Conservation (phyloP, 2,113 vertebrate species). For the Tenrec ecaudatus region DNA sequence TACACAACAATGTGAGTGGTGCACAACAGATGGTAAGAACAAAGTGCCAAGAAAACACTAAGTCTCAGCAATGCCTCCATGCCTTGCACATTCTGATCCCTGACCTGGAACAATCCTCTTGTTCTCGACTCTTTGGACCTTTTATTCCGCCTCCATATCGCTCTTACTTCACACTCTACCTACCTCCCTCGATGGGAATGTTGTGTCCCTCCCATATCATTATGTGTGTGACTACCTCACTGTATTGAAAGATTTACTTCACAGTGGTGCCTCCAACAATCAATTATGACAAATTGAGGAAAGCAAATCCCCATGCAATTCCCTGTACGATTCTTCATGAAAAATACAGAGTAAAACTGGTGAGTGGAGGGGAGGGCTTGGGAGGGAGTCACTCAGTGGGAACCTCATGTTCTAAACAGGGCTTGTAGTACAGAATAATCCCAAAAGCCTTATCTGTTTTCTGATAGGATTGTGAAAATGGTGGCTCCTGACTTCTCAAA, state of each 20-base stretch:
- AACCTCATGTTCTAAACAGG: neutral
- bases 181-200: neutral
- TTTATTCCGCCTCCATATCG: neutral
- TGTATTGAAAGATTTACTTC: neutral
- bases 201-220: neutral
- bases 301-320: neutral
- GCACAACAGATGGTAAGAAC: neutral
- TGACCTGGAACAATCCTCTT: neutral
- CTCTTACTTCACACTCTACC: neutral
- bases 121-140: neutral
- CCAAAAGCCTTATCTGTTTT: neutral
- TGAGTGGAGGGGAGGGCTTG: no score
- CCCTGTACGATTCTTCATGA: neutral
- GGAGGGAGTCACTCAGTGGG: neutral
- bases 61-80: neutral
- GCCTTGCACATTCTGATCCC: neutral
- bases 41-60: neutral
- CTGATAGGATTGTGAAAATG: neutral
- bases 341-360: slow-evolving; percentile 14
- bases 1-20: neutral
- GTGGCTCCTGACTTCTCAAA: neutral
- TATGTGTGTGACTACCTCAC: neutral
- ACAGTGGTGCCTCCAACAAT: slow-evolving; percentile 24
- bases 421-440: neutral
- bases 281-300: neutral